A percentile compares a stretch with the other conserved stretches of the same genome.
Evolutionary conservation across 2,888 invertebrate species (phyloP).

Genomic region (Cerceris rybyensis): DNA sequence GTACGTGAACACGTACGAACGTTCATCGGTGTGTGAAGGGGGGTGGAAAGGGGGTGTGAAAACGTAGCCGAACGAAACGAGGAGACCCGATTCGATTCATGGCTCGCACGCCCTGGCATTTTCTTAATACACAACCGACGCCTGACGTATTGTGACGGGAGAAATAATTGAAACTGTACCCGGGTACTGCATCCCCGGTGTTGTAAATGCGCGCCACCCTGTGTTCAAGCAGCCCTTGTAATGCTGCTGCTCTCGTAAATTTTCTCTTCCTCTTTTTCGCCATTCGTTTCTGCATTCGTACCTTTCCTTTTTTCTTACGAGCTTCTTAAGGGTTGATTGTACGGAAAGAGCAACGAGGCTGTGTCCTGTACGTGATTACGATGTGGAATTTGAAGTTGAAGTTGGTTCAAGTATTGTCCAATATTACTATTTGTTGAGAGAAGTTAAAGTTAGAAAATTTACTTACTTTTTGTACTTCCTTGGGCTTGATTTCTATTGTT

Average conservation of each 20-base stretch:
- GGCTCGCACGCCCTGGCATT: constrained; percentile 76
- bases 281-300: background rate
- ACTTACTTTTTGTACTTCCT: no score
- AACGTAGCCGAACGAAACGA: constrained; percentile 52
- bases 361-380: no score
- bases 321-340: no score
- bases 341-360: no score
- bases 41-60: background rate
- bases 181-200: background rate
- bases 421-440: no score
- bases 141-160: constrained; percentile 70
- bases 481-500: no score
- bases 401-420: no score
- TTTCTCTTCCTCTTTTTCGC: background rate
- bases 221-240: constrained; percentile 2
- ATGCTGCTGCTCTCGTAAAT: constrained; percentile 12
- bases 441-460: no score
- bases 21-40: background rate
- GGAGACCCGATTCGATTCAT: constrained; percentile 74
- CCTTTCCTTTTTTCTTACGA: no score
- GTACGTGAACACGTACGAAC: background rate
- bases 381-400: no score
- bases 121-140: constrained; percentile 76
- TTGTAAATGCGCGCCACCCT: constrained; percentile 39
- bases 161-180: constrained; percentile 66